Evolutionary conservation across 2,888 invertebrate genomes (phyloP), one percentile per base, ranked within the genome.

Genomic region (Automeris io): DNA sequence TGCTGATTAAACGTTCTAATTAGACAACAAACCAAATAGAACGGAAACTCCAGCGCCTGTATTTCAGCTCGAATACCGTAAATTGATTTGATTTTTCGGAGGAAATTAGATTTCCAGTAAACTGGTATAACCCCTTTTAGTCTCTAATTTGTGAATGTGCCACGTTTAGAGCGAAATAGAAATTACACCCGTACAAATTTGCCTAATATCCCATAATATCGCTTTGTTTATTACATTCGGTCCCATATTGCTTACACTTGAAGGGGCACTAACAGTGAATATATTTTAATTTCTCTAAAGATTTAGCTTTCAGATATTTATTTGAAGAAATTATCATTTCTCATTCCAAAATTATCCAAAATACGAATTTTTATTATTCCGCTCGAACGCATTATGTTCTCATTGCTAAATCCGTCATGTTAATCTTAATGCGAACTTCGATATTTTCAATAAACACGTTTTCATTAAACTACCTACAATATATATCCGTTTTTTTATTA

Each of bases 121-220:
- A 45, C 47, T 45, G 48, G 47, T 45, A 46, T 38, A 49, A 56
- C 51, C 51, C 55, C 16, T 51, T 54, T 51, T 18, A 39, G 38
- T 39, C 49, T 22, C 18, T 57, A 61, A 63, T 63, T 63, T 54
- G 54, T 46, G 47, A 49, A 51, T 57, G 57, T 54, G 52, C 54
- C 57, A 59, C 39, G 61, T 64, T 65, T 62, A 66, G 51, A 57
- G 54, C 46, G 51, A 60, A 70, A 70, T 69, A 69, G 68, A 70
- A 71, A 71, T 70, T 64, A 61, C 57, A 54, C 50, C 51, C 49
- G 60, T 57, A 65, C 61, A 64, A 70, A 69, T 75, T 67, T 54
- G 59, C 58, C 57, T 66, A 66, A 70, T 71, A 68, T 63, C 53
- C 57, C 57, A 61, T 65, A 68, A 64, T 67, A 65, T 65, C 52